Base-by-base conservation (phyloP, 2,888 invertebrate species). In the Caenorhabditis plicata region DNA sequence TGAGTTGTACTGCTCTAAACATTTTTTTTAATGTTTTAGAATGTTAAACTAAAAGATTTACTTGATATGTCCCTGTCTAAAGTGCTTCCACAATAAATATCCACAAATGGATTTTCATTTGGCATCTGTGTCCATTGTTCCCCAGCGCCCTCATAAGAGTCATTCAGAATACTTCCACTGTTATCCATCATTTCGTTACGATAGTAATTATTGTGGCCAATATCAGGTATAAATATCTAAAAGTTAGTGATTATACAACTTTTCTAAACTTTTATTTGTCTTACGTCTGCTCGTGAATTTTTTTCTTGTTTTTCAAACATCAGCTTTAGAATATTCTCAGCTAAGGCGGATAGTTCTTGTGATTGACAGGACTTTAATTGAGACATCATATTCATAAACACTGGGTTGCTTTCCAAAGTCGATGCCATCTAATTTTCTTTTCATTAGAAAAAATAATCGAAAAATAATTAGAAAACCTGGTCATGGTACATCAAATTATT, bases 401-500 rank as follows among this genome's bases (percentile, higher is more conserved):
- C 36, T 42, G 47, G 48, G 33, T 55, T 54, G 15, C 38, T 40
- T n/a, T 61, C 54, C 2, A 61, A 32, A 15, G 44, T 26, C 4
- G n/a, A 36, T 3, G 61, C 53, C 54, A 61, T 61, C 42, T 44
- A 23, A 43, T 32, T 31, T 31, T 27, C n/a, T n/a, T n/a, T n/a
- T n/a, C n/a, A n/a, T n/a, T n/a, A n/a, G n/a, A n/a, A 17, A 15
- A 41, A 26, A 13, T 26, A 15, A 17, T 4, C 3, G 9, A 42
- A n/a, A 11, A 17, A 26, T n/a, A 13, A 11, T 41, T 27, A 11
- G 23, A 39, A 39, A n/a, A 43, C 33, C 43, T 44, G 43, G 11
- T 61, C 54, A 36, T 55, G 46, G 26, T 53, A 47, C 61, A 61
- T 55, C 40, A 61, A 23, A 40, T 61, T 54, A 15, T 55, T 47